phyloP scores from a whole-genome alignment of 2,888 invertebrate genomes.

The Lasioglossum villosulum region DNA sequence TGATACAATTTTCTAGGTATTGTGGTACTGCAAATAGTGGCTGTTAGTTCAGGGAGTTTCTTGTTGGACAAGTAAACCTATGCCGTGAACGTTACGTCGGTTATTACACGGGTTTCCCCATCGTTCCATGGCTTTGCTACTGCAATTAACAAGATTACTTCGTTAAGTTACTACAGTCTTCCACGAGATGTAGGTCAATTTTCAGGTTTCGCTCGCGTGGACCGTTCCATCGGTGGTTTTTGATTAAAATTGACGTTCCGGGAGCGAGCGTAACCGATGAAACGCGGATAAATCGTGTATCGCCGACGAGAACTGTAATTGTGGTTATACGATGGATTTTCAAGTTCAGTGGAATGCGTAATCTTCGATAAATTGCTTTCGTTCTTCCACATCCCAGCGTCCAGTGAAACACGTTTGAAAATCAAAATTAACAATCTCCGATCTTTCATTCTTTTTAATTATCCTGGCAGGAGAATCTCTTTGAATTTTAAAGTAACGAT shows the following conservation, averaged over 20 bases:
- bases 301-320: neutral
- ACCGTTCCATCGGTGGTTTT: conserved; percentile 14
- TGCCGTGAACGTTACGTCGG: neutral
- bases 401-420: neutral
- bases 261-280: conserved; percentile 1
- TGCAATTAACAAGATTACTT: conserved; percentile 23
- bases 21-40: neutral
- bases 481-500: neutral
- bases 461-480: neutral
- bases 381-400: neutral
- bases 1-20: neutral
- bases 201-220: neutral
- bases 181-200: conserved; percentile 23
- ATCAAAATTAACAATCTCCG: neutral
- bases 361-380: neutral
- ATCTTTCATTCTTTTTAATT: neutral
- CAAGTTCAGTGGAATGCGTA: neutral
- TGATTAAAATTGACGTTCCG: conserved; percentile 26
- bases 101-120: conserved; percentile 24
- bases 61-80: neutral
- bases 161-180: conserved; percentile 11
- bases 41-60: neutral
- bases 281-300: conserved; percentile 2
- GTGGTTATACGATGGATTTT: neutral
- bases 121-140: conserved; percentile 4